phyloP scores from a whole-genome alignment of 2,113 vertebrate genomes.

The Pelobates fuscus region DNA sequence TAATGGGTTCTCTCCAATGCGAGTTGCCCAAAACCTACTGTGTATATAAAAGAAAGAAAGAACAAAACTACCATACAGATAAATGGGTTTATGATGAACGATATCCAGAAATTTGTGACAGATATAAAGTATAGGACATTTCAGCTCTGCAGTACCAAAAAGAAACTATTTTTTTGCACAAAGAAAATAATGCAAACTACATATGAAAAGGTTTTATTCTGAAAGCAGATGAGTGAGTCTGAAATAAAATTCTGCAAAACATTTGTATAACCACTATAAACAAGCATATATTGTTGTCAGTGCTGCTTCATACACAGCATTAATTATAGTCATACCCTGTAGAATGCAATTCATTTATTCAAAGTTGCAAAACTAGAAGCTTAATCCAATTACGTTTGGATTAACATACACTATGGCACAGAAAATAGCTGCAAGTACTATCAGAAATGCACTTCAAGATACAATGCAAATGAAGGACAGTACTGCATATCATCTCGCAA shows the following conservation, averaged over 20 bases:
- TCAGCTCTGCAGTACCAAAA: too few relatives aligned
- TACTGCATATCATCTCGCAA: not conserved
- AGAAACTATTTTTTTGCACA: too few relatives aligned
- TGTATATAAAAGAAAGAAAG: too few relatives aligned
- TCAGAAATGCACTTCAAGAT: not conserved
- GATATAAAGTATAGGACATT: too few relatives aligned
- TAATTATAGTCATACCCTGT: not conserved
- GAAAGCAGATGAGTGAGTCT: not conserved
- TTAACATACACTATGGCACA: not conserved
- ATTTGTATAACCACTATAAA: not conserved
- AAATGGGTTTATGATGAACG: too few relatives aligned
- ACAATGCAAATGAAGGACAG: not conserved
- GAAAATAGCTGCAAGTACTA: not conserved
- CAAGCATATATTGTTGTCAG: not conserved
- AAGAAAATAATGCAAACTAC: too few relatives aligned
- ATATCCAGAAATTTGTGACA: too few relatives aligned
- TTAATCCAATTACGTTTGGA: not conserved
- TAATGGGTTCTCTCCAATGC: too few relatives aligned
- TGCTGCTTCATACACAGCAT: not conserved
- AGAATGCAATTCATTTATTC: not conserved
- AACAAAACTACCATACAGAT: too few relatives aligned
- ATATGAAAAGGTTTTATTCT: too few relatives aligned
- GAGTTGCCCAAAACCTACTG: too few relatives aligned
- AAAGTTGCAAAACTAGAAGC: not conserved
- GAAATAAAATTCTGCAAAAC: not conserved